Conservation (phyloP, 2,797 vertebrate species). For the Sebastes ruberrimus region DNA sequence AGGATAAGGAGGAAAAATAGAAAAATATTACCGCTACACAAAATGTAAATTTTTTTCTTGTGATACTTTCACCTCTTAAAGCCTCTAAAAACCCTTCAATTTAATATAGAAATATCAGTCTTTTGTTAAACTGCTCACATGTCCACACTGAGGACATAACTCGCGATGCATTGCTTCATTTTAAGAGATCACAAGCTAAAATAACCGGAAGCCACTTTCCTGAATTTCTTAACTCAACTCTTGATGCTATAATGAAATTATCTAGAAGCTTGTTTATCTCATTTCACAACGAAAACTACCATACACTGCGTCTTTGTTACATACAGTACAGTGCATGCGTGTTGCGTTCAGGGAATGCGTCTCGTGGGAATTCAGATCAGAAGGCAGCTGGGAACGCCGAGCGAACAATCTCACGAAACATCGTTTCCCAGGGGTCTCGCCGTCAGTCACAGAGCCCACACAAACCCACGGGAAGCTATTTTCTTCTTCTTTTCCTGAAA, state of each 20-base stretch:
- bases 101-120: neutral
- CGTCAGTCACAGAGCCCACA: slow-evolving; percentile 53
- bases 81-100: neutral
- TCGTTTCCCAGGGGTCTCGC: slow-evolving; percentile 59
- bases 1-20: neutral
- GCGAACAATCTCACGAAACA: slow-evolving; percentile 38
- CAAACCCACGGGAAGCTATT: slow-evolving; percentile 44
- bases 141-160: neutral
- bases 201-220: neutral
- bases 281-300: neutral
- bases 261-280: neutral
- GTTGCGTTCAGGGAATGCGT: neutral
- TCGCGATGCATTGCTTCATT: neutral
- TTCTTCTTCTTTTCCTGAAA: slow-evolving; percentile 36
- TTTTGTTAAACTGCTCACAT: neutral
- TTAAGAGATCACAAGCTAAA: neutral
- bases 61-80: neutral
- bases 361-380: slow-evolving; percentile 37
- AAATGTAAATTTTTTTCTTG: neutral
- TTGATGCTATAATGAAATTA: neutral
- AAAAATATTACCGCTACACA: neutral
- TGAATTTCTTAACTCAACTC: neutral
- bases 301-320: neutral
- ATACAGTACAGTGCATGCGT: neutral
- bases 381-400: slow-evolving; percentile 28